These are phyloP conservation scores for Pristionchus exspectatus DNA, from an alignment of 2,888 invertebrate species.

Conservation along the genomic window DNA sequence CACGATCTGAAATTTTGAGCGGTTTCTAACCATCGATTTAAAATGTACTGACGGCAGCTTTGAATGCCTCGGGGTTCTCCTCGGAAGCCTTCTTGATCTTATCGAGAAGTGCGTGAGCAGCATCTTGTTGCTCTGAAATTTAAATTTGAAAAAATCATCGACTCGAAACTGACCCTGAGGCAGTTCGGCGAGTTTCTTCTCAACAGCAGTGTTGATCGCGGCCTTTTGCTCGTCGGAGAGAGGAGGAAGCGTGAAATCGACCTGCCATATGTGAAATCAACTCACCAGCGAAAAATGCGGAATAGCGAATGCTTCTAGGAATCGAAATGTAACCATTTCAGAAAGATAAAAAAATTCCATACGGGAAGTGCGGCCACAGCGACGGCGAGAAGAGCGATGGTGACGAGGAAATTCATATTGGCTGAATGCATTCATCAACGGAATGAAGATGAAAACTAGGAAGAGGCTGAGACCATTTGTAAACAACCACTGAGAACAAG, in stretches of 20 bases:
- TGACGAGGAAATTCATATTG: not conserved
- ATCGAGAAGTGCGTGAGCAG: not conserved
- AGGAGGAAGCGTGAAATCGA: not conserved
- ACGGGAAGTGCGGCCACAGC: not conserved
- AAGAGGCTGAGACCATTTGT: too few species aligned
- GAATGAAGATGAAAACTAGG: too few species aligned
- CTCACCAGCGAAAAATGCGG: too few species aligned
- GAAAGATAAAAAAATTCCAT: too few species aligned
- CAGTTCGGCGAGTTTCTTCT: slow-evolving; percentile 20
- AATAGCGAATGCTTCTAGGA: too few species aligned
- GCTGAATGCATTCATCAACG: not conserved
- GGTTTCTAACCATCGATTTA: not conserved
- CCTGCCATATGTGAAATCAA: not conserved
- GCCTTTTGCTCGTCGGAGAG: slow-evolving; percentile 23
- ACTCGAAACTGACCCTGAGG: not conserved
- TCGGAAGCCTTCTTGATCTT: not conserved
- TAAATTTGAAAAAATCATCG: not conserved
- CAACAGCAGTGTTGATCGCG: not conserved
- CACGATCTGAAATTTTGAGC: not conserved
- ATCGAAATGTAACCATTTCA: too few species aligned
- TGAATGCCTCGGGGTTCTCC: slow-evolving; percentile 5
- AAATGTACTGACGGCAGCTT: not conserved
- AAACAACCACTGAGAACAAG: too few species aligned
- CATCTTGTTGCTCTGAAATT: not conserved
- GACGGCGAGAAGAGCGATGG: not conserved